phyloP scores from a whole-genome alignment of 2,888 invertebrate genomes.

The Melanophora roralis region DNA sequence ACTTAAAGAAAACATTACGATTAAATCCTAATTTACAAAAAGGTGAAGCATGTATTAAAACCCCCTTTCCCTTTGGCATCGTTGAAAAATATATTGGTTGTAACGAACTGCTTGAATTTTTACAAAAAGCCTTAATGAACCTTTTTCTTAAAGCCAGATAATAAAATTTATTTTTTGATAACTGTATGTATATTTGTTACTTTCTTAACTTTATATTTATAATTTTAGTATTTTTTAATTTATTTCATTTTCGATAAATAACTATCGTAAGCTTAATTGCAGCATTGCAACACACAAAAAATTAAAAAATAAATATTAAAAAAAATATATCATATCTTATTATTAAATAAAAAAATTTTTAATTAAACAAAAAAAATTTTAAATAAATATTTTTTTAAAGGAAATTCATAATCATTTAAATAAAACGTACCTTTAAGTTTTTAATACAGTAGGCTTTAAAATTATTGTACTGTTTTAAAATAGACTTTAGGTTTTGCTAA shows the following conservation, averaged over 20 bases:
- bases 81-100: neutral
- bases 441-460: too few relatives aligned
- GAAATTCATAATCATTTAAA: slow-evolving; percentile 6
- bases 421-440: too few relatives aligned
- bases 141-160: slow-evolving; percentile 8
- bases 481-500: too few relatives aligned
- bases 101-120: neutral
- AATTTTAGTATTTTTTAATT: neutral
- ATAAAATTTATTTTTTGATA: too few relatives aligned
- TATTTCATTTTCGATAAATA: neutral
- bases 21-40: neutral
- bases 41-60: slow-evolving; percentile 26
- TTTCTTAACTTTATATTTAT: neutral
- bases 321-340: slow-evolving; percentile 5
- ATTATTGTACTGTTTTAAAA: too few relatives aligned
- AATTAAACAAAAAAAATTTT: neutral
- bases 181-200: too few relatives aligned
- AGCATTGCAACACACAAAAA: slow-evolving; percentile 65
- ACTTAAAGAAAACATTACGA: neutral
- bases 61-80: neutral
- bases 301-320: neutral
- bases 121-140: slow-evolving; percentile 45
- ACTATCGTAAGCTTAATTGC: slow-evolving; percentile 39
- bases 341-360: neutral
- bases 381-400: slow-evolving; percentile 27